Evolutionary conservation across 2,888 invertebrate species (phyloP), one percentile per base, ranked within the genome.

Genomic region (Synergus japonicus): DNA sequence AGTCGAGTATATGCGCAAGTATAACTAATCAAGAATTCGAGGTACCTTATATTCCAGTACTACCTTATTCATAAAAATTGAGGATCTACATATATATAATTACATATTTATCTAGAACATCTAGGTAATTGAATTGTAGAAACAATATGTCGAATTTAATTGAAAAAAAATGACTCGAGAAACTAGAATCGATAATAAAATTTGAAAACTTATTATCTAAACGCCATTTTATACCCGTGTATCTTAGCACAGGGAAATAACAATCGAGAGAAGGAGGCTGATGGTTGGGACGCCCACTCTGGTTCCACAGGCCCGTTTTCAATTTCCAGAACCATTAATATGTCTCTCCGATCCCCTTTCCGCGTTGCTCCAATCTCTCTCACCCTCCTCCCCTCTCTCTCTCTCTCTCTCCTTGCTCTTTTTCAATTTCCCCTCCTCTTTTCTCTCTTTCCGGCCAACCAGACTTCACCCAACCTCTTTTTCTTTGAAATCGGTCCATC

Each of bases 271-370:
- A 76, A 78, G 81, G 82, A 83, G 79, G 82, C 83, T 81, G 84
- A 81, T 83, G 84, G 81, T 83, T 83, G 83, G 86, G 85, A 86
- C 85, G 85, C 85, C 85, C 83, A 88, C 87, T 88, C 86, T 81
- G 87, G 86, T 82, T 87, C 82, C 85, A 83, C 85, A 86, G 85
- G 87, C 88, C 88, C 89, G 88, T 91, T 91, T 92, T 91, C 91
- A 91, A 91, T 91, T 91, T 91, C 89, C 89, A 90, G 87, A 85
- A 88, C 89, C 91, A 90, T 91, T 90, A 90, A 91, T 90, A 88
- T 89, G 85, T 85, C 84, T 84, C 80, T 83, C 85, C 84, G 83
- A 83, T 85, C 85, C 84, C 86, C 87, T 86, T 82, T 84, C 84
- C 77, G 37, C 76, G 79, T 76, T 83, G 85, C 87, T 87, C 88